Evolutionary conservation across 1,140 invertebrate genomes (phyloP).

Genomic region (Hirudo medicinalis): DNA sequence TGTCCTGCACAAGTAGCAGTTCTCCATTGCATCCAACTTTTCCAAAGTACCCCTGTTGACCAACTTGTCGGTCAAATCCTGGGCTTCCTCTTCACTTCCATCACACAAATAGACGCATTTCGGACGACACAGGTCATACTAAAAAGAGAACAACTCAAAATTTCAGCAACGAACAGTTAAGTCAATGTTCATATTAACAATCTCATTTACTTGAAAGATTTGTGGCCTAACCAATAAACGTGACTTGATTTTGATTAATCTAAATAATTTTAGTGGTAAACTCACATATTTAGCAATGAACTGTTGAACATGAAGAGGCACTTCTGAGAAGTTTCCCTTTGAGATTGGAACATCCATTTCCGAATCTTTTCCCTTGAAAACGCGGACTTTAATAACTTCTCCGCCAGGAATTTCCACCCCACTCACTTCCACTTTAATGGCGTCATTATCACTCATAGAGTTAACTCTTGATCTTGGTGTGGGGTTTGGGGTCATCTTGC

Average conservation of each 20-base stretch:
- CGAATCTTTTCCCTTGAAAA: constrained; percentile 17
- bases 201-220: background rate
- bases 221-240: background rate
- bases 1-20: constrained; percentile 74
- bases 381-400: constrained; percentile 6
- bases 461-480: constrained; percentile 3
- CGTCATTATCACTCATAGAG: background rate
- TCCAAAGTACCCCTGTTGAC: constrained; percentile 20
- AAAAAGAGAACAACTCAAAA: background rate
- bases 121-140: constrained; percentile 19
- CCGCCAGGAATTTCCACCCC: background rate
- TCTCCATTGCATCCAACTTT: constrained; percentile 33
- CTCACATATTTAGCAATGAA: constrained; percentile 23
- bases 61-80: constrained; percentile 23
- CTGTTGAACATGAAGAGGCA: constrained; percentile 19
- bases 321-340: constrained; percentile 19
- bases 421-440: constrained; percentile 3
- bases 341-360: constrained; percentile 14
- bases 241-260: background rate
- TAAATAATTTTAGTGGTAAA: background rate
- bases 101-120: constrained; percentile 22
- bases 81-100: constrained; percentile 21
- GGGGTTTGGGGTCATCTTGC: background rate
- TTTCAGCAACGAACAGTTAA: background rate
- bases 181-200: background rate